Evolutionary conservation across 2,888 invertebrate species (phyloP).

Genomic region (Maniola hyperantus): DNA sequence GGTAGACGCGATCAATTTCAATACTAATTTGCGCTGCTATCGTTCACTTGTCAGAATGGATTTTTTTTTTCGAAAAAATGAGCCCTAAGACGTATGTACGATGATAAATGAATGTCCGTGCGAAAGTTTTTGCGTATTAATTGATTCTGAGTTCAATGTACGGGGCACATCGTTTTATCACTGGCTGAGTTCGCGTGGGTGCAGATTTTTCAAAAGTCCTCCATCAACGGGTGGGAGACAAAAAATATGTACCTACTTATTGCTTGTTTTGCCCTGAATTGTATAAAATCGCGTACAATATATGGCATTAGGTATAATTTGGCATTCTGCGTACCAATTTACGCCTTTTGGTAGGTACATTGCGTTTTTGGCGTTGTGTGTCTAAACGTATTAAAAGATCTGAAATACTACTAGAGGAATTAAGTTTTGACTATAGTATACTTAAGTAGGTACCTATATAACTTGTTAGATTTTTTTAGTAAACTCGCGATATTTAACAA

Average conservation of each 20-base stretch:
- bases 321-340: too few relatives aligned
- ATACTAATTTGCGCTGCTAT: constrained; percentile 46
- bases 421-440: too few relatives aligned
- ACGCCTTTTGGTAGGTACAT: too few relatives aligned
- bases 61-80: constrained; percentile 45
- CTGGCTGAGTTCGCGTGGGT: constrained; percentile 20
- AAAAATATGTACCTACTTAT: not conserved
- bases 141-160: constrained; percentile 48
- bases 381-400: too few relatives aligned
- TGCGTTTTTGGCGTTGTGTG: not conserved
- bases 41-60: constrained; percentile 48
- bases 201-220: constrained; percentile 23
- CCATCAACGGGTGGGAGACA: constrained; percentile 20
- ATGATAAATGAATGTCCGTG: constrained; percentile 48
- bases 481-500: too few relatives aligned
- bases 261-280: not conserved
- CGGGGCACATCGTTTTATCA: constrained; percentile 28
- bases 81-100: constrained; percentile 34
- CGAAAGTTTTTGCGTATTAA: constrained; percentile 49
- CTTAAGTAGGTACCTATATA: too few relatives aligned
- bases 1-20: constrained; percentile 43
- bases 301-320: too few relatives aligned
- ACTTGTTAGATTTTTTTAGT: too few relatives aligned
- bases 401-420: too few relatives aligned
- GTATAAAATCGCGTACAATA: too few relatives aligned